A percentile compares a stretch with the other conserved stretches of the same genome.
phyloP scores from a whole-genome alignment of 2,797 vertebrate species.

The Lepilemur septentrionalis region DNA sequence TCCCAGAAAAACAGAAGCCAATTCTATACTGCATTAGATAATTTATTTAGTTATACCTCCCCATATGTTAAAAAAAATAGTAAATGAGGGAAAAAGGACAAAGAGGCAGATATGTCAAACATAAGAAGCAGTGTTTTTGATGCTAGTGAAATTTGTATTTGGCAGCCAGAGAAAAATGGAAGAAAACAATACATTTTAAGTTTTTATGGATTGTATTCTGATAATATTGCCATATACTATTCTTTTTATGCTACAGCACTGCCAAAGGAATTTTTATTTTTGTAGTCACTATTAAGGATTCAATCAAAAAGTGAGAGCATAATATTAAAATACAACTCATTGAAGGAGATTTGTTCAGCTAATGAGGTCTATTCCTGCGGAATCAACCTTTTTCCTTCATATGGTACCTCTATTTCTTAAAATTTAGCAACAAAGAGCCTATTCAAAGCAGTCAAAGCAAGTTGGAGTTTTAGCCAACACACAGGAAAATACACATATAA shows the following conservation, averaged over 20 bases:
- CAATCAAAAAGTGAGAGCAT: neutral
- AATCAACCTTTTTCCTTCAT: neutral
- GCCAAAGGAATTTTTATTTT: neutral
- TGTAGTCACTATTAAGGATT: neutral
- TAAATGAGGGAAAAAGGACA: neutral
- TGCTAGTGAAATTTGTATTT: neutral
- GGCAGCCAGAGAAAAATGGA: neutral
- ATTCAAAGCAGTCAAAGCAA: conserved; percentile 15
- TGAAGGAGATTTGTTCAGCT: neutral
- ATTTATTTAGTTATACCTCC: neutral
- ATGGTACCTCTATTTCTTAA: neutral
- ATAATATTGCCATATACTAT: neutral
- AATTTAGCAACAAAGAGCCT: neutral
- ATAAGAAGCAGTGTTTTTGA: neutral
- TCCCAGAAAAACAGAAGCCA: neutral
- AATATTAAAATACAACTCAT: conserved; percentile 3
- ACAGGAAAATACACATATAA: neutral
- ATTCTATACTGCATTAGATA: neutral
- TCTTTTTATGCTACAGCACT: neutral
- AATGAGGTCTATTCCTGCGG: neutral
- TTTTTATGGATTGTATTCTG: neutral
- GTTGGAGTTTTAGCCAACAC: neutral
- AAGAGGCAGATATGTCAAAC: neutral
- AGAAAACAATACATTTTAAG: neutral
- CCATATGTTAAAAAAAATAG: neutral